Base-by-base conservation (phyloP, 2,888 invertebrate species). In the Sarcophaga rosellei region DNA sequence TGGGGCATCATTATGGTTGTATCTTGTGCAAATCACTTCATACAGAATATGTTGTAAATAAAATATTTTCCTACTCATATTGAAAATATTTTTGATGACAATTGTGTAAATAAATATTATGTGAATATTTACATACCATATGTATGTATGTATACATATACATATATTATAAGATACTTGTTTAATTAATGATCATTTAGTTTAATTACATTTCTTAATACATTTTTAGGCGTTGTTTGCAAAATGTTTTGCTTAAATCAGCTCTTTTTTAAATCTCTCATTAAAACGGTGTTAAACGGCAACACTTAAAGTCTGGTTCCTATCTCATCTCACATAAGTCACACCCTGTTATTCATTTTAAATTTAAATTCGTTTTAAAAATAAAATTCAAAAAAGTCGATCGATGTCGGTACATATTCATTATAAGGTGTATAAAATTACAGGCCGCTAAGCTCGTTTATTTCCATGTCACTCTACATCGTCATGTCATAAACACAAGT, bases 1-100 rank as follows among this genome's bases (percentile, higher is more conserved):
- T 72, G 77, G 84, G 80, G 57, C 84, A 84, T 84, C 84, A 77
- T 81, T 85, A 85, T 85, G 78, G 74, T 75, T 79, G 78, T 73
- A 74, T 74, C 76, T 81, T 77, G 76, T 77, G 73, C 63, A 81
- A 85, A 81, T 85, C 81, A 81, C 81, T 85, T 81, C 68, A 62
- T 85, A 72, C 21, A 53, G 17, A 72, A 21, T 73, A 66, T 80
- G 20, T 57, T 17, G 17, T 57, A 57, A 57, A 4, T 0, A 57
- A 57, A 57, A 57, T 25, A 65, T 57, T 57, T 53, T 65, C 12
- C 35, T 35, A 53, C 12, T n/a, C n/a, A 20, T 61, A 45, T 44
- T 57, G 66, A 4, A 74, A 47, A 62, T n/a, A n/a, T n/a, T 35
- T 35, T 35, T 35, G 62, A 83, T 74, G 83, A 79, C 78, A 69